Evolutionary conservation across 2,888 invertebrate genomes (phyloP), one percentile per base, ranked within the genome.

Genomic region (Octodonta nipae): DNA sequence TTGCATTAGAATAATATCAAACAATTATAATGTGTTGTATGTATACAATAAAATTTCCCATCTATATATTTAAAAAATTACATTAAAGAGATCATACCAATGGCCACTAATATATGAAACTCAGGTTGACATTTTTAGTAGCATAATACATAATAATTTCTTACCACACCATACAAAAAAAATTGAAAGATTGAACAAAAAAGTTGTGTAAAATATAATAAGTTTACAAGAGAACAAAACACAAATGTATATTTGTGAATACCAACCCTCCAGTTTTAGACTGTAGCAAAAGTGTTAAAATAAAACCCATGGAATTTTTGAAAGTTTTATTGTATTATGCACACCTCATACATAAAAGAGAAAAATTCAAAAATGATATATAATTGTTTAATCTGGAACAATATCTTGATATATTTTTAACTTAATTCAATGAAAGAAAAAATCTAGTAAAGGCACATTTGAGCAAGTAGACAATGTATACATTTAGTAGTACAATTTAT

Each of bases 381-480:
- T n/a, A 35, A 32, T 38, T 26, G n/a, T 26, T 26, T 3, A 26
- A 25, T 13, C 32, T 22, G 11, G 22, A 22, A 10, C 22, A n/a
- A 10, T 22, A 10, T 22, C 22, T 20, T 20, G 11, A 10, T 22
- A 3, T 22, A 10, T 22, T 22, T 22, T 22, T 22, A 41, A 43
- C 31, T 28, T 14, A 13, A 20, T 13, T 20, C 15, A 15, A 34
- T 34, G 22, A 33, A 41, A 35, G 32, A 36, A 42, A 41, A 42
- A 43, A 43, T 46, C 44, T 49, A 52, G 46, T 46, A 51, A 59
- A 59, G 59, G 59, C 59, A 59, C 59, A 57, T 52, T 56, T 59
- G 59, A 59, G 58, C 58, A 58, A 56, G 54, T 52, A 47, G 49
- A 52, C 49, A 53, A 49, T 48, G 49, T 52, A 52, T 52, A 55